Percentiles rank a stretch among this genome's conserved stretches.
Conservation (phyloP, 2,888 invertebrate genomes). For the Latrodectus elegans region DNA sequence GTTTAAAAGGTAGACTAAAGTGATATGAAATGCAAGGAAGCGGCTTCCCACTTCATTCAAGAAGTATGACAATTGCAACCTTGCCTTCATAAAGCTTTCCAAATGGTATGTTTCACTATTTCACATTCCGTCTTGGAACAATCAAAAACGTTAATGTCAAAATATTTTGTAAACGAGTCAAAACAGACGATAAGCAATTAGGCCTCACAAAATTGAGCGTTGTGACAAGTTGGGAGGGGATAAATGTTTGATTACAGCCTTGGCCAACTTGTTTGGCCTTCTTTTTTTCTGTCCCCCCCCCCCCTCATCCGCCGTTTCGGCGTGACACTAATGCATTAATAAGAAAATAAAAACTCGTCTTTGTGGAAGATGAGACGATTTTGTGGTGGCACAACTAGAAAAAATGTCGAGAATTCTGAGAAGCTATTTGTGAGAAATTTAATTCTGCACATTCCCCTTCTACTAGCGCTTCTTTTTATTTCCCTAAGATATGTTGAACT, state of each 20-base stretch:
- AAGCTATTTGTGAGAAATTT: not conserved
- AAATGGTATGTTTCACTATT: not conserved
- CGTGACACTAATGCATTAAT: slow-evolving; percentile 25
- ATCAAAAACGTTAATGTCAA: not conserved
- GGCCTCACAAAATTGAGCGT: slow-evolving; percentile 18
- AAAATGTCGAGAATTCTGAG: not conserved
- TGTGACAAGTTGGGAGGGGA: slow-evolving; percentile 60
- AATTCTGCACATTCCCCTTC: not conserved
- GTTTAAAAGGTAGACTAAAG: no score
- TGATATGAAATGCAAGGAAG: not conserved
- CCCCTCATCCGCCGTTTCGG: slow-evolving; percentile 16
- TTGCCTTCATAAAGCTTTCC: not conserved
- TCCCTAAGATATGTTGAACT: no score
- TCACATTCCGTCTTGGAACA: not conserved
- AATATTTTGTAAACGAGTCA: slow-evolving; percentile 15
- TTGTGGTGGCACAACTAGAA: not conserved
- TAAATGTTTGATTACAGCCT: slow-evolving; percentile 39
- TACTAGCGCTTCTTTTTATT: no score
- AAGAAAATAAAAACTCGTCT: not conserved
- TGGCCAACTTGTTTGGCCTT: slow-evolving; percentile 64
- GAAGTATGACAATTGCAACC: not conserved
- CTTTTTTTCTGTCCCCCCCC: slow-evolving; percentile 9
- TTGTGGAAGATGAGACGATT: slow-evolving; percentile 17
- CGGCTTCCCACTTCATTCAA: not conserved
- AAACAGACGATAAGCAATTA: slow-evolving; percentile 30